Conservation (phyloP, 2,797 vertebrate genomes). For the Artibeus lituratus region DNA sequence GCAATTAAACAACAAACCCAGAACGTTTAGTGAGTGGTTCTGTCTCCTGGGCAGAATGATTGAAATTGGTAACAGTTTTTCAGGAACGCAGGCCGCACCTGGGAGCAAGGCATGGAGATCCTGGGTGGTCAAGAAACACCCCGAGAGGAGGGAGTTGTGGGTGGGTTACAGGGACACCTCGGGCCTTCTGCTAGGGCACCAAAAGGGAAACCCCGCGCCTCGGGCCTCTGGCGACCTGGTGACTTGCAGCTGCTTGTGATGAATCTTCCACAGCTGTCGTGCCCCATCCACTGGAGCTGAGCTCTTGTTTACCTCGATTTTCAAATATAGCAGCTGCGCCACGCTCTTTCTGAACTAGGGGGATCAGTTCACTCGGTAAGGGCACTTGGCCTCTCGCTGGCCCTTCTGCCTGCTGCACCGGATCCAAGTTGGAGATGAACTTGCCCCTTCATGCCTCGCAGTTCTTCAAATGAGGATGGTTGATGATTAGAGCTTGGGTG, state of each 20-base stretch:
- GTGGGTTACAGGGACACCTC: neutral
- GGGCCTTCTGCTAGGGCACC: constrained; percentile 13
- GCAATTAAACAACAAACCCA: constrained; percentile 1
- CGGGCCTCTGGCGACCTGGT: constrained; percentile 25
- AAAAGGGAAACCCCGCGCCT: constrained; percentile 49
- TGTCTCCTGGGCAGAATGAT: constrained; percentile 20
- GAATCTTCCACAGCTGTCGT: constrained; percentile 93
- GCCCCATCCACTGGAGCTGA: constrained; percentile 83
- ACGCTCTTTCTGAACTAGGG: constrained; percentile 90
- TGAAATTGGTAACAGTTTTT: constrained; percentile 32
- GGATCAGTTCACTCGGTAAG: constrained; percentile 44
- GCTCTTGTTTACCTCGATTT: constrained; percentile 90
- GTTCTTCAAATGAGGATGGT: neutral
- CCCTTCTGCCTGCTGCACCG: neutral
- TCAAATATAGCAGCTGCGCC: constrained; percentile 90
- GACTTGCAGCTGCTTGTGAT: constrained; percentile 76
- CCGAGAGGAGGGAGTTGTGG: neutral
- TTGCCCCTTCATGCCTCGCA: neutral
- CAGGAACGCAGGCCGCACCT: constrained; percentile 45
- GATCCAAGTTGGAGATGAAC: constrained; percentile 17
- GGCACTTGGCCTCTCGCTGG: neutral
- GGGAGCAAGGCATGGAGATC: neutral
- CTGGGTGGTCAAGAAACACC: constrained; percentile 36
- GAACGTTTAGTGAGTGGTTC: neutral
- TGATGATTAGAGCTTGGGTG: neutral